These are phyloP conservation scores for Gallinago nigripennis DNA, from an alignment of 2,797 vertebrate genomes.

Conservation along the genomic window DNA sequence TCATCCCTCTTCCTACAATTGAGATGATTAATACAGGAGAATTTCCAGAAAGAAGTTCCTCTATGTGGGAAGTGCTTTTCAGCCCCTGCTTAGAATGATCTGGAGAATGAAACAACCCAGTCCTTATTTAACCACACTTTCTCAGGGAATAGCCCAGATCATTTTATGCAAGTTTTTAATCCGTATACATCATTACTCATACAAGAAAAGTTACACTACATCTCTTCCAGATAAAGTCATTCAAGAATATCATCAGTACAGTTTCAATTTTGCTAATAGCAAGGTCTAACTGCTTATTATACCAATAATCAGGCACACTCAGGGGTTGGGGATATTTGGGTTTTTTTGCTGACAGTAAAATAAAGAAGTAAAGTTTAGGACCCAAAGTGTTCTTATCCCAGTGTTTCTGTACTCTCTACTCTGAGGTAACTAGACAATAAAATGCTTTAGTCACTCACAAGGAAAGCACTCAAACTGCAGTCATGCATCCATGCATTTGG, in stretches of 20 bases:
- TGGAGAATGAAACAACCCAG: neutral
- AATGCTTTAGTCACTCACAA: neutral
- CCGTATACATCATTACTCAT: rapidly evolving
- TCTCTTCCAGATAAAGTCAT: neutral
- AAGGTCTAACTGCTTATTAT: neutral
- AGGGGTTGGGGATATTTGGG: neutral
- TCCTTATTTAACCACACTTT: neutral
- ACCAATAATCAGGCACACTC: neutral
- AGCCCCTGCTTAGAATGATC: neutral
- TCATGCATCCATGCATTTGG: neutral
- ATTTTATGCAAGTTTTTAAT: neutral
- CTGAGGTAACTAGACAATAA: neutral
- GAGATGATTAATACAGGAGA: neutral
- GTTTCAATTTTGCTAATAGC: neutral
- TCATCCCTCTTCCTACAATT: neutral
- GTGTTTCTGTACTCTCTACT: neutral
- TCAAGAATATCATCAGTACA: neutral
- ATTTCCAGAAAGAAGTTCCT: neutral
- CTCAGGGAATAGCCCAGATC: neutral
- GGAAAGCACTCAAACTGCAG: neutral
- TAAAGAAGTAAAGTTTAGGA: neutral
- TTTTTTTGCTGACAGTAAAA: neutral
- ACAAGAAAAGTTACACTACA: neutral
- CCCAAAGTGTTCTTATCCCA: neutral
- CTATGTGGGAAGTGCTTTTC: neutral